Evolutionary conservation across 2,888 invertebrate genomes (phyloP).

Genomic region (Drosophila austrosaltans): DNA sequence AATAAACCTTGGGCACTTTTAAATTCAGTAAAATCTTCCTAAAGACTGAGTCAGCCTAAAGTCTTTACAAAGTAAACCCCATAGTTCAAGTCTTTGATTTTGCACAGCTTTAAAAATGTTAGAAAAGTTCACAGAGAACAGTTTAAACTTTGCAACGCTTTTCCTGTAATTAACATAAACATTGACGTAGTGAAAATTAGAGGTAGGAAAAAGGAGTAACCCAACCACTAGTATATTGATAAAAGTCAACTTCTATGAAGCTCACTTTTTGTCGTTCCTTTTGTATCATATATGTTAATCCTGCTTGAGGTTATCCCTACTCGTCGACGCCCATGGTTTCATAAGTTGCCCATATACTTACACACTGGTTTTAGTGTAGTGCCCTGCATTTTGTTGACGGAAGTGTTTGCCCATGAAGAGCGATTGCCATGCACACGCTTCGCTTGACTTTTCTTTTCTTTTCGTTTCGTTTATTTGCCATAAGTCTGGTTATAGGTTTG

Average conservation of each 20-base stretch:
- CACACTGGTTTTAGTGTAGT: no score
- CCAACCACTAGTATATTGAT: neutral
- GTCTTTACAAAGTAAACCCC: neutral
- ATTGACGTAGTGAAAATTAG: neutral
- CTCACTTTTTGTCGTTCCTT: neutral
- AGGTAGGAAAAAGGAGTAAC: neutral
- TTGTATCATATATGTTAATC: neutral
- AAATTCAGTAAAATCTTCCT: neutral
- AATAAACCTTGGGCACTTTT: slow-evolving; percentile 3
- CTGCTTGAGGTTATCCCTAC: neutral
- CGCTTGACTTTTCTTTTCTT: slow-evolving; percentile 35
- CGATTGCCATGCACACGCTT: slow-evolving; percentile 29
- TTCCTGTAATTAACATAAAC: neutral
- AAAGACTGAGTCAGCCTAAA: neutral
- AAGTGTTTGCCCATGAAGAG: slow-evolving; percentile 34
- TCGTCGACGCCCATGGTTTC: neutral
- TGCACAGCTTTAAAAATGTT: slow-evolving; percentile 7
- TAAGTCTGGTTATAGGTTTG: slow-evolving; percentile 11
- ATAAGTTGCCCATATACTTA: neutral
- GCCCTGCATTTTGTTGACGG: slow-evolving; percentile 25
- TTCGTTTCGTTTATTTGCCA: slow-evolving; percentile 2
- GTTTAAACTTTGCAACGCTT: slow-evolving; percentile 26
- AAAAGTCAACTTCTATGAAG: neutral
- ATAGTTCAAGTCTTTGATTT: slow-evolving; percentile 2
- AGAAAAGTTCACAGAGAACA: slow-evolving; percentile 7